Base-by-base conservation (phyloP, 2,797 vertebrate species). In the Syngnathus rostellatus region DNA sequence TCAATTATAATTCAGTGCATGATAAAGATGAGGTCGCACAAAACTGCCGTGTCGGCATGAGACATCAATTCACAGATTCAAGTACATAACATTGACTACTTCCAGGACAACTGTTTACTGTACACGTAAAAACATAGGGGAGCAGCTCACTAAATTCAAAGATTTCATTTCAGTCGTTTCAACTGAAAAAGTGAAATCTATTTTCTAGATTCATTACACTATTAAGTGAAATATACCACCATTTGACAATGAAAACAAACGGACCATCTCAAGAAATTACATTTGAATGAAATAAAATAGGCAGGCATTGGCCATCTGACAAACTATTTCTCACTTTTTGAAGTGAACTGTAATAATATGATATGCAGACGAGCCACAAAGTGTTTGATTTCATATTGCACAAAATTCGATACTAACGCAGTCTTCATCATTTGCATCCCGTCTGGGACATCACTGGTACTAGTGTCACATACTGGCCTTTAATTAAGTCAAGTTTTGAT, bases 371-470 rank as follows among this genome's bases (percentile, higher is more conserved):
- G 50, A 10, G 72, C 11, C 53, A 16, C 53, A 58, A 65, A 51
- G 75, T 50, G 45, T 19, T 64, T n/a, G 61, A 43, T 62, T 65
- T 19, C 21, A 67, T 85, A 83, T 83, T 86, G 82, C 83, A 84
- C 84, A 73, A 68, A 58, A 58, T 8, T 45, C 41, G 1, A 31
- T 62, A n/a, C 31, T n/a, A 17, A 17, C 16, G 17, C 31, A 2
- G 37, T 38, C 58, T 40, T 60, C 58, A 40, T 41, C 21, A 11
- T 61, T 40, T 61, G 39, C 39, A n/a, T 60, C 37, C 16, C 58
- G n/a, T n/a, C 38, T 21, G 40, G 11, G n/a, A 43, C 12, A 43
- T 55, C 25, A 66, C 40, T 63, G 59, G 50, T 9, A 1, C 65
- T 76, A 78, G 77, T 83, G 76, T 80, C 76, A 66, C 14, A 73